A percentile compares a stretch with the other conserved stretches of the same genome.
Evolutionary conservation across 1,140 invertebrate genomes (phyloP).

Genomic region (Meloidogyne hapla): DNA sequence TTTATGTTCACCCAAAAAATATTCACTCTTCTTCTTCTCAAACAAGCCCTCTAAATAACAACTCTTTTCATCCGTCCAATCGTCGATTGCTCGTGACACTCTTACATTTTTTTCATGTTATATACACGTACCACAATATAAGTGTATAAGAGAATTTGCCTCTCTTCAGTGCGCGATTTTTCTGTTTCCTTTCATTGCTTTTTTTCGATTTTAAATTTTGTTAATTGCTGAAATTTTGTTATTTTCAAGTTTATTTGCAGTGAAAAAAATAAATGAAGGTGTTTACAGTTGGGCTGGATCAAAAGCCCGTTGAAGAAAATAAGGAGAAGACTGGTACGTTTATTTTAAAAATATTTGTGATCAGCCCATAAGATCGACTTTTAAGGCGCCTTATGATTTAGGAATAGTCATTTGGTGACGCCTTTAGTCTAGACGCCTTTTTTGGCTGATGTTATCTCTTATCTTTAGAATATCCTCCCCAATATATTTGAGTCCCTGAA

Average conservation of each 20-base stretch:
- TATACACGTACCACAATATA: background rate
- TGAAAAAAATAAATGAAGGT: constrained; percentile 54
- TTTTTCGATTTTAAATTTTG: constrained; percentile 4
- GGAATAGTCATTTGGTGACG: no score
- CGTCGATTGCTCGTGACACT: constrained; percentile 1
- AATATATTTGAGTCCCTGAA: no score
- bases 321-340: constrained; percentile 14
- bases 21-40: constrained; percentile 1
- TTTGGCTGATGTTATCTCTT: no score
- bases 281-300: constrained; percentile 61
- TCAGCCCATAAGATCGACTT: background rate
- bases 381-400: no score
- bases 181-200: background rate
- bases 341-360: background rate
- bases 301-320: constrained; percentile 47
- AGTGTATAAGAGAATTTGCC: background rate
- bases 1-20: background rate
- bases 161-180: background rate
- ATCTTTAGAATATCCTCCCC: no score
- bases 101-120: background rate
- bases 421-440: no score
- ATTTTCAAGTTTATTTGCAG: constrained; percentile 1
- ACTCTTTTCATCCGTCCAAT: background rate
- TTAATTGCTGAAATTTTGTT: constrained; percentile 2
- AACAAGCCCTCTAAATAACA: background rate